These are phyloP conservation scores for Porites divaricata DNA, from an alignment of 92 coral and sea anemone genomes.

Conservation along the genomic window DNA sequence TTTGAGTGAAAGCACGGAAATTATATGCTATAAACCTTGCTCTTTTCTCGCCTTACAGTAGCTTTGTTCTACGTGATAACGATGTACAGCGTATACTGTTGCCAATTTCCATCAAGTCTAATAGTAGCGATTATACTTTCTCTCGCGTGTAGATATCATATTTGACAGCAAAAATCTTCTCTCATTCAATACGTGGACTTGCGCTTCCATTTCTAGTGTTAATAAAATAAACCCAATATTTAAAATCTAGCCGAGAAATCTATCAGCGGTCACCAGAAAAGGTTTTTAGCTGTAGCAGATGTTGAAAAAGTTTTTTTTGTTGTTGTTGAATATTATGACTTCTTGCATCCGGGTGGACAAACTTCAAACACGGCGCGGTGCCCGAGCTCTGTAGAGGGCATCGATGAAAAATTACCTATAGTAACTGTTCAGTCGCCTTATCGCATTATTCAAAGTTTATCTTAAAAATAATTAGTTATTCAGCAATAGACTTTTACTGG, in stretches of 20 bases:
- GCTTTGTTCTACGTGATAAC: not conserved
- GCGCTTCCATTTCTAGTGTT: not conserved
- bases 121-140: not conserved
- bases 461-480: not conserved
- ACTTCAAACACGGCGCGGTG: not conserved
- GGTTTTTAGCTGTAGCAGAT: slow-evolving; percentile 9
- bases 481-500: not conserved
- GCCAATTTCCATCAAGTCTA: slow-evolving; percentile 9
- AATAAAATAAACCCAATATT: not conserved
- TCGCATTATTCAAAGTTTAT: not conserved
- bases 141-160: not conserved
- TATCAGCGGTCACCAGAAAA: not conserved
- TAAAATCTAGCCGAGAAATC: not conserved
- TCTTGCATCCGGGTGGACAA: slow-evolving; percentile 14
- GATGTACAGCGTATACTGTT: slow-evolving; percentile 1
- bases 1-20: slow-evolving; percentile 33
- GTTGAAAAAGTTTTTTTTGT: slow-evolving; percentile 1
- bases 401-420: not conserved
- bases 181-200: not conserved
- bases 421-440: not conserved
- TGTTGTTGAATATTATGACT: slow-evolving; percentile 6
- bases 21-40: not conserved
- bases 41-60: not conserved
- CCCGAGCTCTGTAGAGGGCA: not conserved
- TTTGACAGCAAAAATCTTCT: not conserved